A percentile compares a stretch with the other conserved stretches of the same genome.
phyloP scores from a whole-genome alignment of 2,888 invertebrate species.

The Limenitis camilla region DNA sequence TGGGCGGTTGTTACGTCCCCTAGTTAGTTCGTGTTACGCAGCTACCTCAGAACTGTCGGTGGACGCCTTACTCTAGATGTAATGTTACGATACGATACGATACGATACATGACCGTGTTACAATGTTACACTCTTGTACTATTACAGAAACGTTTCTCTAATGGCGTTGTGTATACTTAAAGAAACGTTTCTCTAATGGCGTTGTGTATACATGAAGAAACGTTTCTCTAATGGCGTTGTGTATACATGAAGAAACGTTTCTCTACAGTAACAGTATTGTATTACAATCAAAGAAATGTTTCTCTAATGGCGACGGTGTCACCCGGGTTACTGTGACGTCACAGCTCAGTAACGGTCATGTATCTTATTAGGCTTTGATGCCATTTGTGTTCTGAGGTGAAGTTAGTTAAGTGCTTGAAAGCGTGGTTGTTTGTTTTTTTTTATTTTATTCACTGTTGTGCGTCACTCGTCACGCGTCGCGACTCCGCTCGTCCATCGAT shows the following conservation, averaged over 20 bases:
- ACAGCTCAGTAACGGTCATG: background rate
- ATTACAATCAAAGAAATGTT: no score
- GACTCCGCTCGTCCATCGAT: constrained; percentile 1
- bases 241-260: no score
- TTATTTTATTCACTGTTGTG: constrained; percentile 51
- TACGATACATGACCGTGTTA: background rate
- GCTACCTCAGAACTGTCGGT: constrained; percentile 6
- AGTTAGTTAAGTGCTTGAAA: constrained; percentile 31
- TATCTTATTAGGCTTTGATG: constrained; percentile 1
- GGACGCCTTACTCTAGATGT: constrained; percentile 1
- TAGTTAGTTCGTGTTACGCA: background rate
- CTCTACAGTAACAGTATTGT: no score
- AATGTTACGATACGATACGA: background rate
- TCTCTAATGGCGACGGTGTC: no score
- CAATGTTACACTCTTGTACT: no score
- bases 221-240: no score
- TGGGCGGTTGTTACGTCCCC: constrained; percentile 1
- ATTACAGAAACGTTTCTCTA: no score
- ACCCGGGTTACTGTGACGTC: background rate
- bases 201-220: no score
- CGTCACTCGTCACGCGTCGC: no score
- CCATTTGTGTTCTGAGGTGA: constrained; percentile 11
- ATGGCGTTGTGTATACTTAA: no score
- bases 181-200: no score
- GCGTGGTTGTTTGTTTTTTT: constrained; percentile 43